A percentile compares a stretch with the other conserved stretches of the same genome.
Conservation (phyloP, 2,797 vertebrate species). For the Remorina albescens region DNA sequence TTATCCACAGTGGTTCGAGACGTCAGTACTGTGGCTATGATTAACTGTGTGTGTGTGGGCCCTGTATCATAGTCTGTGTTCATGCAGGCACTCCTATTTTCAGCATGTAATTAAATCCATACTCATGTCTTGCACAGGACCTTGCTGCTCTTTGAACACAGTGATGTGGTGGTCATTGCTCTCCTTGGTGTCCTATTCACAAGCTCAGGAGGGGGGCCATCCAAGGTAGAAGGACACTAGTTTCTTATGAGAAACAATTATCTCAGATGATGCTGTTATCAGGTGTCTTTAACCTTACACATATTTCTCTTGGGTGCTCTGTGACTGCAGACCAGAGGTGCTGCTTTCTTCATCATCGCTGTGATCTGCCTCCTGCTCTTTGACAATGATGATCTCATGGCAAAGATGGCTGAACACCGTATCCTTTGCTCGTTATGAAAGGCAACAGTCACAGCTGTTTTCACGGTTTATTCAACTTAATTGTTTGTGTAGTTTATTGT, state of each 20-base stretch:
- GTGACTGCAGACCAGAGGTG: slow-evolving; percentile 90
- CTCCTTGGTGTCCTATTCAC: slow-evolving; percentile 95
- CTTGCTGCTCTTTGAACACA: slow-evolving; percentile 95
- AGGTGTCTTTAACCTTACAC: not conserved
- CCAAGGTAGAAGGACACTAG: slow-evolving; percentile 87
- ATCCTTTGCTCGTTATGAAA: slow-evolving; percentile 86
- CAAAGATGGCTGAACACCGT: slow-evolving; percentile 99
- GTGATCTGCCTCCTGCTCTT: slow-evolving; percentile 97
- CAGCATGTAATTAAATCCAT: not conserved
- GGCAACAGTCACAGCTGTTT: not conserved
- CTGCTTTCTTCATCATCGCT: slow-evolving; percentile 95
- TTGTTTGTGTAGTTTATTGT: not conserved
- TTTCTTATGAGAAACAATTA: not conserved
- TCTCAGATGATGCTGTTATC: not conserved
- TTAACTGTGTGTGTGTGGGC: not conserved
- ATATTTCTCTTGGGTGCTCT: slow-evolving; percentile 4
- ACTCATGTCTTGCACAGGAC: slow-evolving; percentile 83
- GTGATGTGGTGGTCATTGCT: slow-evolving; percentile 92
- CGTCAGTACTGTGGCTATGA: not conserved
- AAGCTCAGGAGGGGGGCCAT: slow-evolving; percentile 93
- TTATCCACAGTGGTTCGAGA: not conserved
- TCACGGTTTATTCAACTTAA: not conserved
- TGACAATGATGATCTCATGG: slow-evolving; percentile 99
- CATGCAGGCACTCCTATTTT: not conserved
- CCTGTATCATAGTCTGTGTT: not conserved